A percentile compares a stretch with the other conserved stretches of the same genome.
Conservation (phyloP, 2,113 vertebrate species). For the Ammodytes marinus region DNA sequence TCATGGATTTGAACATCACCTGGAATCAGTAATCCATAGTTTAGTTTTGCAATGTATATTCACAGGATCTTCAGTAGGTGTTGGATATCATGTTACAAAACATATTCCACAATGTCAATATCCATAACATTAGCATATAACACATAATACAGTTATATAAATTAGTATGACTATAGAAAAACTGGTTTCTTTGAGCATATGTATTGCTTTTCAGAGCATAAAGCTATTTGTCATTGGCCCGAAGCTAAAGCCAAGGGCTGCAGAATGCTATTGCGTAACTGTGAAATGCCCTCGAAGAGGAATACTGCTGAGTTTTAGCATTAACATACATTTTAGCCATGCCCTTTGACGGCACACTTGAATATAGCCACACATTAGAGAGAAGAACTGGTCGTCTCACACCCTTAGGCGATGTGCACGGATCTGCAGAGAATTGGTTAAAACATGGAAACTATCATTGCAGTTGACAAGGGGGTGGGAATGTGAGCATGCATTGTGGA, state of each 20-base stretch:
- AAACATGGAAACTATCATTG: conserved; percentile 25
- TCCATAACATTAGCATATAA: background rate
- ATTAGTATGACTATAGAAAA: conserved; percentile 34
- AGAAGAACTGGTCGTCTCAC: conserved; percentile 47
- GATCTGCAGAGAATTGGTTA: conserved; percentile 38
- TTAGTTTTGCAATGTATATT: background rate
- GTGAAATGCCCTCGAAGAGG: conserved; percentile 50
- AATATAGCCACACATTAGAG: conserved; percentile 55
- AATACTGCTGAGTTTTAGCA: conserved; percentile 38
- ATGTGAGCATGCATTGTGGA: conserved; percentile 23
- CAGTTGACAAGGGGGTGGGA: background rate
- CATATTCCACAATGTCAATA: background rate
- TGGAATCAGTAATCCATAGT: conserved; percentile 3
- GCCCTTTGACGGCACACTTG: conserved; percentile 45
- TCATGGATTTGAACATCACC: background rate
- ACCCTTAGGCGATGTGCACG: conserved; percentile 40
- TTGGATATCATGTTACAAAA: background rate
- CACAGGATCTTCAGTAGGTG: background rate
- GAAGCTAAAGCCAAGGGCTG: conserved; percentile 62
- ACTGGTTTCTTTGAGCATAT: conserved; percentile 37
- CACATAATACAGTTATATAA: conserved; percentile 24
- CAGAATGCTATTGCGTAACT: conserved; percentile 63
- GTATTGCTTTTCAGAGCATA: conserved; percentile 64
- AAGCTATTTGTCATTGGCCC: conserved; percentile 52
- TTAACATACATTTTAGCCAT: conserved; percentile 47